Evolutionary conservation across 2,797 vertebrate species (phyloP), one percentile per base, ranked within the genome.

Genomic region (Merluccius polli): DNA sequence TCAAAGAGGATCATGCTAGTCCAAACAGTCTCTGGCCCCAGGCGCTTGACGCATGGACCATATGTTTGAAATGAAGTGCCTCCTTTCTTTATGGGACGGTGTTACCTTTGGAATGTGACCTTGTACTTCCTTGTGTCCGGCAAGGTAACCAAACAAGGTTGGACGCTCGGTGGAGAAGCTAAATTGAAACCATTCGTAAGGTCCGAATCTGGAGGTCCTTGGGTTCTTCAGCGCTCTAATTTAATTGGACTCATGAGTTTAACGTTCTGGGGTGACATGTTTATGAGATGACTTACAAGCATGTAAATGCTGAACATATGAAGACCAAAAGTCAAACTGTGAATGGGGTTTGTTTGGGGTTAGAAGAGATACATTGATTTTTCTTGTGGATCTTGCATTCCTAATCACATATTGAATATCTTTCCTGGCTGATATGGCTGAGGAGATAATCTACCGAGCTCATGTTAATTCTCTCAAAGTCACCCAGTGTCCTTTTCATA

Each of bases 71-170:
- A 89, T 91, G 85, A 86, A 81, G 73, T 36, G 36, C 73, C 12
- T 76, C 74, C 18, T 83, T 75, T 80, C 52, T 88, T 87, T 81
- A 82, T 75, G n/a, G 82, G 85, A 89, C 77, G n/a, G 32, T 65
- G 81, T 70, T 86, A 87, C 81, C 74, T 77, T 74, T 90, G 87
- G 92, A 94, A 94, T 93, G 90, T 91, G 90, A 93, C 92, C 91
- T 87, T 79, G 83, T 78, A 80, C 73, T 80, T 80, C 16, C 10
- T 78, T 75, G 77, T 80, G 86, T 90, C 87, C 86, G 75, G 74
- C 81, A 82, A 75, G 77, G 87, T 76, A 87, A 86, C 84, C 80
- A 90, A 89, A 90, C 88, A 89, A 79, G 79, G 78, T 52, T 84
- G 77, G 79, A 74, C 69, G 75, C 65, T 87, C 79, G 86, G 83